phyloP scores from a whole-genome alignment of 2,888 invertebrate genomes.

The Ophraella communa region DNA sequence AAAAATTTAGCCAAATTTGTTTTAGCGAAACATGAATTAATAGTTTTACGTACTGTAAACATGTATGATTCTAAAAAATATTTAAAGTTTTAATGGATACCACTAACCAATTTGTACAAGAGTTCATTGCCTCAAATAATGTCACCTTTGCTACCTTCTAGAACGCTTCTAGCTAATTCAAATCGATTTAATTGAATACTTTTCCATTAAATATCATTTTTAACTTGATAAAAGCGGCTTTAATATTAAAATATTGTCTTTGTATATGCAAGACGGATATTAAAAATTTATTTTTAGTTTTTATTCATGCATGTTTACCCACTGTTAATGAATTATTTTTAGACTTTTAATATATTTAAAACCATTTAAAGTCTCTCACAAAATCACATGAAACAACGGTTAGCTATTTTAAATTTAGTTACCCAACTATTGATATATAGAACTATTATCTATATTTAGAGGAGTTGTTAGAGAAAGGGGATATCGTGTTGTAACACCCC shows the following conservation, averaged over 20 bases:
- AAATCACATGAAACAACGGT: too few species aligned
- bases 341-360: background rate
- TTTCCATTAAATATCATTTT: background rate
- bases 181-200: background rate
- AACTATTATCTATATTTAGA: too few species aligned
- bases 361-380: background rate
- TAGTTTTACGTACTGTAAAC: too few species aligned
- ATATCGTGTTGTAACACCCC: too few species aligned
- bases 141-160: background rate
- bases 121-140: background rate
- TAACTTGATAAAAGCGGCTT: background rate
- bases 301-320: background rate
- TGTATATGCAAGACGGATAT: background rate
- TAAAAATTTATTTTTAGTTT: background rate
- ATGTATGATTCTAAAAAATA: too few species aligned
- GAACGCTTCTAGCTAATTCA: background rate
- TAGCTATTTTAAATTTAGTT: too few species aligned
- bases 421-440: too few species aligned
- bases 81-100: too few species aligned
- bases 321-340: background rate
- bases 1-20: too few species aligned
- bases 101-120: background rate
- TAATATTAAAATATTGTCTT: background rate
- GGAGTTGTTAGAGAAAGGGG: too few species aligned
- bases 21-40: too few species aligned